Evolutionary conservation across 2,888 invertebrate species (phyloP).

Genomic region (Drosophila ezoana): DNA sequence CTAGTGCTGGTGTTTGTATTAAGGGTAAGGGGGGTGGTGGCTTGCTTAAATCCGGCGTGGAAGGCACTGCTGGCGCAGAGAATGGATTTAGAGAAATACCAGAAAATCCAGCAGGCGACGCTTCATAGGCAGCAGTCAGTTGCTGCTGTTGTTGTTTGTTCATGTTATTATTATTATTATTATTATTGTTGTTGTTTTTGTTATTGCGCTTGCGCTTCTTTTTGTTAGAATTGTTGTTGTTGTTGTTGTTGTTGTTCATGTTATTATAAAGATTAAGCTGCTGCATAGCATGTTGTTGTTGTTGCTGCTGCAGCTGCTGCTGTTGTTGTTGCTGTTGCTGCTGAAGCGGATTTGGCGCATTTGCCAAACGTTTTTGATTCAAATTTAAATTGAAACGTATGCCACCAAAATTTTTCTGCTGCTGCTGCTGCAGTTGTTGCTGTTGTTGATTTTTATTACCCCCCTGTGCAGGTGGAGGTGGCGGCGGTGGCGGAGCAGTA

Average conservation of each 20-base stretch:
- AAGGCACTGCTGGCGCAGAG: conserved; percentile 39
- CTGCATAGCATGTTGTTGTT: conserved; percentile 45
- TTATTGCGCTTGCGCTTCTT: conserved; percentile 91
- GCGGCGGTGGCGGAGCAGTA: conserved; percentile 86
- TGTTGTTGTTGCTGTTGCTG: conserved; percentile 57
- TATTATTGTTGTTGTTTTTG: conserved; percentile 47
- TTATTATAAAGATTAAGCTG: conserved; percentile 53
- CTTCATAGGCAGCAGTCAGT: conserved; percentile 20
- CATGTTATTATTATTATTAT: conserved; percentile 75
- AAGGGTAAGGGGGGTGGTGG: conserved; percentile 81
- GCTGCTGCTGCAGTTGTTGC: conserved; percentile 39
- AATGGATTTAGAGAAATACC: conserved; percentile 54
- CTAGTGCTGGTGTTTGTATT: conserved; percentile 24
- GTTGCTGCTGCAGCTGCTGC: conserved; percentile 31
- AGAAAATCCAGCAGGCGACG: conserved; percentile 18
- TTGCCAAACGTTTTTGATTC: conserved; percentile 84
- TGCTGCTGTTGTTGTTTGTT: conserved; percentile 26
- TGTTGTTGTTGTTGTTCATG: conserved; percentile 31
- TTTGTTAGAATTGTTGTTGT: conserved; percentile 84
- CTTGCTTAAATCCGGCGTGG: conserved; percentile 79
- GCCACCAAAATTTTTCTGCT: conserved; percentile 85
- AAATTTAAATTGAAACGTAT: conserved; percentile 86
- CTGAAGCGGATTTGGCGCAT: conserved; percentile 82
- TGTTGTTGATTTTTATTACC: conserved; percentile 46
- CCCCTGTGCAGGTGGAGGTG: conserved; percentile 80